Percentiles rank a stretch among this genome's conserved stretches.
Conservation (phyloP, 2,113 vertebrate species). For the Malaclemys terrapin region DNA sequence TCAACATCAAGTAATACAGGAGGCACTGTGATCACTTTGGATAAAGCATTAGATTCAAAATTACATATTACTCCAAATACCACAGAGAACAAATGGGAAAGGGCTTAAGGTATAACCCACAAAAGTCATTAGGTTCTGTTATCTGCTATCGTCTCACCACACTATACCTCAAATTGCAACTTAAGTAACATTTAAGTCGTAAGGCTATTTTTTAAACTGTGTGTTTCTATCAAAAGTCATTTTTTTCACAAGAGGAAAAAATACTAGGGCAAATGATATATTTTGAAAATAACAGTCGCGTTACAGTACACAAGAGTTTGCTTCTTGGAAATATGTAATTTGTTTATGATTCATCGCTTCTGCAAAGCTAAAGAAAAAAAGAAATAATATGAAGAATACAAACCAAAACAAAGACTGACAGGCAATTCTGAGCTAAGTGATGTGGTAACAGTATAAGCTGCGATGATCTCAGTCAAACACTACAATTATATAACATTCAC, state of each 20-base stretch:
- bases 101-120: rapidly evolving
- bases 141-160: neutral
- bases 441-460: neutral
- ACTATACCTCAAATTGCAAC: neutral
- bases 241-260: neutral
- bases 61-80: neutral
- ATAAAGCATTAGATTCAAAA: neutral
- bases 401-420: neutral
- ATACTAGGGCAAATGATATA: neutral
- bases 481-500: neutral
- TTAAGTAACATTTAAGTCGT: neutral
- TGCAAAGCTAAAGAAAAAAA: neutral
- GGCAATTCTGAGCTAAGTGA: neutral
- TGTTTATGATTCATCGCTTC: neutral
- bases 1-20: neutral
- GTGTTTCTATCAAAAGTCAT: neutral
- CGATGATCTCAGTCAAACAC: neutral
- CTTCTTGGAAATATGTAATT: neutral
- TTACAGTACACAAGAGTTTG: neutral
- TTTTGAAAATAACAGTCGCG: neutral
- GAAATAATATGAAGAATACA: neutral
- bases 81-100: neutral
- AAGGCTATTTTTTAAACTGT: neutral
- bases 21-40: neutral
- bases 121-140: neutral